Percentiles rank a stretch among this genome's conserved stretches.
Conservation (phyloP, 2,113 vertebrate species). For the Felis catus region F.catus_Fca126_mat1.0 CM031419.1:60059001-60059500, state of each 20-base stretch:
- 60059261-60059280: not conserved
- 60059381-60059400: not conserved
- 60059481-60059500: not conserved
- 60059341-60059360: not conserved
- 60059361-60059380: not conserved
- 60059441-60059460: not conserved
- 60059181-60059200: not conserved
- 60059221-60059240: not conserved
- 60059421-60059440: not conserved
- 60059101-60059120: not conserved
- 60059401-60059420: not conserved
- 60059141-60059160: not conserved
- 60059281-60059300: not conserved
- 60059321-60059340: not conserved
- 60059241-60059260: not conserved
- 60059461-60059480: not conserved
- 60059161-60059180: not conserved
- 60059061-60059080: not conserved
- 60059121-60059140: not conserved
- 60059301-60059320: not conserved
- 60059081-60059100: not conserved
- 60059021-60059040: not conserved
- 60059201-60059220: not conserved
- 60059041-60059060: not conserved
- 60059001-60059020: not conserved